Conservation (phyloP, 2,113 vertebrate species). For the Triplophysa rosa region DNA sequence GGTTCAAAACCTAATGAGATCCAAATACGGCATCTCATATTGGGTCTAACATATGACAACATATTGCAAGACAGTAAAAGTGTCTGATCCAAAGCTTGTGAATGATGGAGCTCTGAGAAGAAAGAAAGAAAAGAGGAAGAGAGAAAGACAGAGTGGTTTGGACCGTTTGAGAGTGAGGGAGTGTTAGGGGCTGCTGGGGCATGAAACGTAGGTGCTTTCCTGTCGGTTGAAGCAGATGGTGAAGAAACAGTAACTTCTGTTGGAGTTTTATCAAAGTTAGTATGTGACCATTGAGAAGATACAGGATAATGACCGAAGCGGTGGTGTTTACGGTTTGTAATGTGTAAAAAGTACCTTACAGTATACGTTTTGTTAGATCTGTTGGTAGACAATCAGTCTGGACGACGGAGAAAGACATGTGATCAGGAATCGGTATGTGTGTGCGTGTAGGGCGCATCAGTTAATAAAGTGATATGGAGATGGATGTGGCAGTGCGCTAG, state of each 20-base stretch:
- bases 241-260: slow-evolving; percentile 26
- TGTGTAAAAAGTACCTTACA: not conserved
- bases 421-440: not conserved
- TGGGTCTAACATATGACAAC: not conserved
- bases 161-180: slow-evolving; percentile 28
- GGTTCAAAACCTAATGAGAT: not conserved
- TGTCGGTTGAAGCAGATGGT: slow-evolving; percentile 56
- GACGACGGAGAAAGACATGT: not conserved
- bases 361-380: not conserved
- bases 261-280: slow-evolving; percentile 33
- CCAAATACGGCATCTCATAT: not conserved
- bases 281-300: not conserved
- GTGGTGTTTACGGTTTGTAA: slow-evolving; percentile 7
- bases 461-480: slow-evolving; percentile 58
- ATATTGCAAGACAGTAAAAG: not conserved
- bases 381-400: not conserved
- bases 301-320: not conserved
- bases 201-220: slow-evolving; percentile 52
- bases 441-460: not conserved
- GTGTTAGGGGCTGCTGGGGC: slow-evolving; percentile 24
- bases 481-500: slow-evolving; percentile 46
- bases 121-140: slow-evolving; percentile 44
- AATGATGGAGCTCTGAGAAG: slow-evolving; percentile 31
- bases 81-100: slow-evolving; percentile 23
- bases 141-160: slow-evolving; percentile 49